These are phyloP conservation scores for Cephus runcator DNA, from an alignment of 2,888 invertebrate genomes.

Conservation along the genomic window DNA sequence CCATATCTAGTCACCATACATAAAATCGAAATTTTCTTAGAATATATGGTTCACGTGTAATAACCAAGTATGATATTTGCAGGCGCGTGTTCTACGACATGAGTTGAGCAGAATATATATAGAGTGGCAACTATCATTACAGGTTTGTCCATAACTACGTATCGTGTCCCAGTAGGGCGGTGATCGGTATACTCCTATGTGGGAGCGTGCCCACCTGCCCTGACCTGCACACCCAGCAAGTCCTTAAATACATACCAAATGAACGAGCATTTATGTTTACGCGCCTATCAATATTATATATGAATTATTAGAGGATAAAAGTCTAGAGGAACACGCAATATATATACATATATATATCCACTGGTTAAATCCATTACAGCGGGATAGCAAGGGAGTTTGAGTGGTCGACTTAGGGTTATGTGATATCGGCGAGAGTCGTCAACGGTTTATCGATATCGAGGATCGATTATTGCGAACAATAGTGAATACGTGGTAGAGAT, in stretches of 20 bases:
- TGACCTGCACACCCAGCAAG: conserved; percentile 27
- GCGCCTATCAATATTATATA: conserved; percentile 23
- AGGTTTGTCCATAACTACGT: conserved; percentile 1
- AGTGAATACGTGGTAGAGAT: neutral
- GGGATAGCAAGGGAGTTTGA: neutral
- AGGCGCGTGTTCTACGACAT: neutral
- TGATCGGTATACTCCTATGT: conserved; percentile 25
- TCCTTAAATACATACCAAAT: conserved; percentile 12
- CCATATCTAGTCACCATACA: neutral
- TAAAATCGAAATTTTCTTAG: neutral
- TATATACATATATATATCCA: neutral
- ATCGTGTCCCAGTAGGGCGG: conserved; percentile 22
- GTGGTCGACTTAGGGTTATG: neutral
- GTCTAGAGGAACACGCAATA: neutral
- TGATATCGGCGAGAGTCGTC: neutral
- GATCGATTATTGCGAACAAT: neutral
- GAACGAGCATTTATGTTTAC: conserved; percentile 27
- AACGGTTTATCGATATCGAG: neutral
- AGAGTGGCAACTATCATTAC: neutral
- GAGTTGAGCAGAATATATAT: neutral
- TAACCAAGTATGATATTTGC: neutral
- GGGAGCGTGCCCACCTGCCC: conserved; percentile 48
- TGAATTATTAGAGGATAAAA: neutral
- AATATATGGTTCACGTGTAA: neutral
- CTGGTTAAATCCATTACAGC: neutral